Evolutionary conservation across 2,797 vertebrate species (phyloP), one percentile per base, ranked within the genome.

Genomic region (Pangasius larnaudii): DNA sequence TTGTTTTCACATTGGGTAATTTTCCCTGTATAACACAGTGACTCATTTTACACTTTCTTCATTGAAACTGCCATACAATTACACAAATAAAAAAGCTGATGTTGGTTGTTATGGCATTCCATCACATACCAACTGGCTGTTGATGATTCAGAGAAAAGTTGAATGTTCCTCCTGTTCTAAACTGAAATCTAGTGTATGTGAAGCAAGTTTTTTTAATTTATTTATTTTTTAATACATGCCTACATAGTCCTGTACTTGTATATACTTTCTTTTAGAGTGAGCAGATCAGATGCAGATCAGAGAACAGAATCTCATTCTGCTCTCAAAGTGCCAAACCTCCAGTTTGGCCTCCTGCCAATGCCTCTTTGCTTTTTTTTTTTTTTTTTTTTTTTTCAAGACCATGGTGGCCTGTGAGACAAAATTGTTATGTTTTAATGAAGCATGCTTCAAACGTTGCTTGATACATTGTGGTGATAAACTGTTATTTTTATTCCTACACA

Each of bases 241-340:
- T 69, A 16, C 36, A 36, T 33, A 33, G 30, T 18, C 8, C 30
- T 19, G n/a, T 16, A 33, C 14, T 16, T 27, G 24, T 61, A 10
- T 61, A 27, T 61, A 61, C 24, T 86, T 90, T 91, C 87, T 90
- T 85, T 86, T 87, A 89, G 85, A 63, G 79, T 89, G 85, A 89
- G 33, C 65, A 78, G 89, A 90, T 91, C 90, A 88, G 83, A 84
- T 88, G 79, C 72, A 81, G 85, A 30, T 75, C 75, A 89, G 87
- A 83, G 67, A 91, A 86, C 85, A 89, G 81, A 78, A 53, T 89
- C 87, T 83, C 63, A 58, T 71, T 84, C 59, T 69, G 78, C 86
- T 87, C 85, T 58, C 75, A 78, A 87, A 88, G 84, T 87, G 78
- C 84, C 72, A 27, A 51, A 49, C 86, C 39, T 67, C 90, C 78